A percentile compares a stretch with the other conserved stretches of the same genome.
These are phyloP conservation scores for Montipora foliosa DNA, from an alignment of 64 coral and sea anemone species.

Conservation along the genomic window DNA sequence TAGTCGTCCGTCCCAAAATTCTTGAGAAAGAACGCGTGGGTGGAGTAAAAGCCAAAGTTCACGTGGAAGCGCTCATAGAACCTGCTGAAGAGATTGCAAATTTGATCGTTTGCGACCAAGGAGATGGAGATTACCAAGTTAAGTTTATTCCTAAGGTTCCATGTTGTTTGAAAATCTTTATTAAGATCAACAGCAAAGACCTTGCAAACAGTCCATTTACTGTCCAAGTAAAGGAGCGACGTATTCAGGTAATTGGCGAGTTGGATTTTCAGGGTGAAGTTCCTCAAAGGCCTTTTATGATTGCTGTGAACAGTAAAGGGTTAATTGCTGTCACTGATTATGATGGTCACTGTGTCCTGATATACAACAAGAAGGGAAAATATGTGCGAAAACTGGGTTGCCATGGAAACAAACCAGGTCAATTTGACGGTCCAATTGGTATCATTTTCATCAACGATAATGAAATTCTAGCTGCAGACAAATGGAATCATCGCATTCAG, in stretches of 20 bases:
- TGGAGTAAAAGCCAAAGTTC: background rate
- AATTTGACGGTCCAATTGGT: background rate
- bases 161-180: background rate
- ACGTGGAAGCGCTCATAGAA: background rate
- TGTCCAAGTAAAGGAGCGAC: background rate
- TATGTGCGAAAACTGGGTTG: background rate
- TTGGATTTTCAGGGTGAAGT: background rate
- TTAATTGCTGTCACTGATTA: too few species aligned
- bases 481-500: background rate
- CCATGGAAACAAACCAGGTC: background rate
- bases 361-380: too few species aligned
- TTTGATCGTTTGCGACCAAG: background rate
- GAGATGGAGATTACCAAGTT: background rate
- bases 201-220: background rate
- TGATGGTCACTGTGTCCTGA: too few species aligned
- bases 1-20: background rate
- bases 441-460: conserved; percentile 36
- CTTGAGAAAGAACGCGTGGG: background rate
- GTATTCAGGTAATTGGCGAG: background rate
- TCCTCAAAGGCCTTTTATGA: background rate
- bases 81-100: background rate
- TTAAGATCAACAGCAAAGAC: background rate
- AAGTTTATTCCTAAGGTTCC: background rate
- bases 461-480: conserved; percentile 8
- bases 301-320: background rate